Base-by-base conservation (phyloP, 2,797 vertebrate genomes). In the Percopsis omiscomaycus region DNA sequence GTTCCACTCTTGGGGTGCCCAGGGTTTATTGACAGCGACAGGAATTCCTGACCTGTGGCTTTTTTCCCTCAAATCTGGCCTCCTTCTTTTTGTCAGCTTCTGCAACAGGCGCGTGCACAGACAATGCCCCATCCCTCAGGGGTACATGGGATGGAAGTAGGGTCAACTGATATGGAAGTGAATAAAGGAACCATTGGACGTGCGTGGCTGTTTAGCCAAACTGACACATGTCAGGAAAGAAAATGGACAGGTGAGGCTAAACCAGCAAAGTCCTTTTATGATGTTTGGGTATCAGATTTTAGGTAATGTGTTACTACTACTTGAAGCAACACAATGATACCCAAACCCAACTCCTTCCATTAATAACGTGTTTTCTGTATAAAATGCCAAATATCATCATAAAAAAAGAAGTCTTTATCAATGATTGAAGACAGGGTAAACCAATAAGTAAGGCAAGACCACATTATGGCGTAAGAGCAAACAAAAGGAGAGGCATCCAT, bases 61-160 rank as follows among this genome's bases (percentile, higher is more conserved):
- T 73, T 67, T 61, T 48, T 48, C 2, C 5, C 60, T 66, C 66
- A 72, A 62, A 64, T 68, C 52, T 58, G 49, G 75, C 67, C 55
- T 32, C 30, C 42, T 48, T 64, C 49, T 56, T 67, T 79, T 81
- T 68, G 55, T 78, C 77, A 78, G 68, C 66, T 57, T 62, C 46
- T 49, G 56, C 75, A 77, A 83, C 71, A 72, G 61, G 28, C 68
- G 42, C 56, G 68, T 59, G 73, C 66, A 73, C 73, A 27, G 61
- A 77, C 73, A 75, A 71, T 79, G 64, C 78, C 74, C 54, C 74
- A 64, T 83, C 81, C 75, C 67, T 69, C 55, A 4, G 52, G 55
- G 61, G 15, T 15, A 9, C 27, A 9, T 29, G 50, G 29, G 77
- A 73, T 64, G 52, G 69, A 76, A 48, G 64, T 61, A 75, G 57